Evolutionary conservation across 2,888 invertebrate species (phyloP).

Genomic region (Cremastobaeus sp.): DNA sequence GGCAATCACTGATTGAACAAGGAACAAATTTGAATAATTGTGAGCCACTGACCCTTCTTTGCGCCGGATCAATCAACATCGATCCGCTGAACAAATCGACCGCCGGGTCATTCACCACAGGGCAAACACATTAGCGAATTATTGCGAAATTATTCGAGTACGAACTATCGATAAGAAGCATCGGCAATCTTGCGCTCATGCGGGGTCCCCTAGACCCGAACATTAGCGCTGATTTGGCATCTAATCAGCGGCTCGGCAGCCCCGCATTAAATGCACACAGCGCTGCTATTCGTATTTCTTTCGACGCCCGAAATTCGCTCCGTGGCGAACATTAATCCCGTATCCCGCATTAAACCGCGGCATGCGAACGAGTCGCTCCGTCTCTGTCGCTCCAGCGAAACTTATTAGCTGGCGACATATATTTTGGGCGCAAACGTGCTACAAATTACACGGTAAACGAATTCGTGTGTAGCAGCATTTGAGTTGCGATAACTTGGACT

Average conservation of each 20-base stretch:
- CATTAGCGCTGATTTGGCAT: conserved; percentile 32
- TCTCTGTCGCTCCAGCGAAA: conserved; percentile 6
- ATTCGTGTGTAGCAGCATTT: too few species aligned
- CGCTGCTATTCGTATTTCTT: conserved; percentile 14
- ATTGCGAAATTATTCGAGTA: conserved; percentile 23
- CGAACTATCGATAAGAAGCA: conserved; percentile 26
- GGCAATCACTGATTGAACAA: too few species aligned
- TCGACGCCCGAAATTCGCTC: conserved; percentile 24
- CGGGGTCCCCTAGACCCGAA: conserved; percentile 23
- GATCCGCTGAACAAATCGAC: conserved; percentile 1
- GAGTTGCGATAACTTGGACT: too few species aligned
- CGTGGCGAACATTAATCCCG: conserved; percentile 24
- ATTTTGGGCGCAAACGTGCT: too few species aligned
- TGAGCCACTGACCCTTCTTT: too few species aligned
- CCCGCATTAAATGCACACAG: conserved; percentile 7
- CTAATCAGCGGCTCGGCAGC: conserved; percentile 16
- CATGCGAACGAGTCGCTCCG: background rate
- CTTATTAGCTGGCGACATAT: too few species aligned
- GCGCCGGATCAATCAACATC: too few species aligned
- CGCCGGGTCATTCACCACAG: conserved; percentile 11
- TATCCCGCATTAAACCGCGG: conserved; percentile 12
- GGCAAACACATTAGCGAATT: conserved; percentile 14
- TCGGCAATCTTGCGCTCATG: conserved; percentile 8
- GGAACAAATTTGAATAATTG: too few species aligned
- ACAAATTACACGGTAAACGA: too few species aligned